A percentile compares a stretch with the other conserved stretches of the same genome.
phyloP scores from a whole-genome alignment of 1,140 invertebrate genomes.

The Plutomurus gul region DNA sequence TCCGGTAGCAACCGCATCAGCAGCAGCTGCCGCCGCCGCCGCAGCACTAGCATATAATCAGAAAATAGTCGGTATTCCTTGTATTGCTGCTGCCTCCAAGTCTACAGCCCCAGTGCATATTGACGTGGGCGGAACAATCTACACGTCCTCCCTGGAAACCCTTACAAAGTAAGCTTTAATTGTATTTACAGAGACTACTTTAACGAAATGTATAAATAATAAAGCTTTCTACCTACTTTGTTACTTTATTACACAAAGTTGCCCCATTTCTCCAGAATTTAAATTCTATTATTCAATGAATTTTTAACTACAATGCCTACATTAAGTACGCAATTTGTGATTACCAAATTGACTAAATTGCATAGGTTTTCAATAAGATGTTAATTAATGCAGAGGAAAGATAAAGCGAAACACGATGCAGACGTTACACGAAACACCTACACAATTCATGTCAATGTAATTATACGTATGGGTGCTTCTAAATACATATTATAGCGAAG shows the following conservation, averaged over 20 bases:
- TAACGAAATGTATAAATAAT: no score
- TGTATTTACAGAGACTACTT: no score
- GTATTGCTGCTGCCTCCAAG: constrained; percentile 85
- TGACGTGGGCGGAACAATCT: constrained; percentile 94
- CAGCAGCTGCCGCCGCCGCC: constrained; percentile 47
- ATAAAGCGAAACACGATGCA: no score
- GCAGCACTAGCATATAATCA: constrained; percentile 62
- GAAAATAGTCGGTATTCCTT: constrained; percentile 84
- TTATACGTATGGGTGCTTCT: not conserved
- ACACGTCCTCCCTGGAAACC: constrained; percentile 93
- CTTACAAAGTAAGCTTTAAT: constrained; percentile 80
- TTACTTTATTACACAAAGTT: no score
- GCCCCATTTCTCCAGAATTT: no score
- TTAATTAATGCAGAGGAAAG: not conserved
- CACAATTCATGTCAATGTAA: constrained; percentile 18
- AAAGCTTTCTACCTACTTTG: no score
- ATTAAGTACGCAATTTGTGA: no score
- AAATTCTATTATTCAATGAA: no score
- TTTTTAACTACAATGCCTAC: no score
- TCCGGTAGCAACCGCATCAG: constrained; percentile 54
- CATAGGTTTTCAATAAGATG: no score
- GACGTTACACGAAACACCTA: not conserved
- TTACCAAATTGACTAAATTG: no score
- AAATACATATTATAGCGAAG: not conserved
- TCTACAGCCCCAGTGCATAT: constrained; percentile 96